phyloP scores from a whole-genome alignment of 2,888 invertebrate genomes.

The Lysandra bellargus region DNA sequence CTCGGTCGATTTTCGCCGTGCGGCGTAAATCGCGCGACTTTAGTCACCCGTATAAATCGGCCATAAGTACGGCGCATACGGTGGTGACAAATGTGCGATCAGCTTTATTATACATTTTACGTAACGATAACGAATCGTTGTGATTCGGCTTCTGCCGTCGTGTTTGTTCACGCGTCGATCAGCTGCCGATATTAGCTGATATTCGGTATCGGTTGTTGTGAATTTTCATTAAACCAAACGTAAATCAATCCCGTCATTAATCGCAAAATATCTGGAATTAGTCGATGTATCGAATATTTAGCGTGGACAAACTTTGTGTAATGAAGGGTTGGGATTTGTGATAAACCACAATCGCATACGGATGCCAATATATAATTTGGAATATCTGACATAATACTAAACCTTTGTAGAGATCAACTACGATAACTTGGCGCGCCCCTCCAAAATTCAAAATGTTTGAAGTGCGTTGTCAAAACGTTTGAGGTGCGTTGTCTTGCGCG shows the following conservation, averaged over 20 bases:
- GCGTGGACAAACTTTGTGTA: slow-evolving; percentile 16
- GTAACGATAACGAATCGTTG: neutral
- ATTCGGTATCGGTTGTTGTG: slow-evolving; percentile 30
- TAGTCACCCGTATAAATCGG: too few species aligned
- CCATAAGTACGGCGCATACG: too few species aligned
- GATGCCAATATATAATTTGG: neutral
- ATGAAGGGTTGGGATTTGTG: neutral
- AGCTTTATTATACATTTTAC: neutral
- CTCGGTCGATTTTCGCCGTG: neutral
- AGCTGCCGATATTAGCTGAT: slow-evolving; percentile 17
- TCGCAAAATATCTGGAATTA: slow-evolving; percentile 34
- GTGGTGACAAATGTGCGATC: too few species aligned
- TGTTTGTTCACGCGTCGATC: slow-evolving; percentile 31
- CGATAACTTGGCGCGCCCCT: too few species aligned
- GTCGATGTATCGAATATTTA: slow-evolving; percentile 31
- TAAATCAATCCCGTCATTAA: slow-evolving; percentile 33
- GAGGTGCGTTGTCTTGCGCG: too few species aligned
- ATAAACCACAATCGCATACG: neutral
- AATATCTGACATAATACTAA: neutral
- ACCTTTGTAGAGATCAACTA: neutral
- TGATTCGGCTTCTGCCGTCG: slow-evolving; percentile 26
- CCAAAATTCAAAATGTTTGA: too few species aligned
- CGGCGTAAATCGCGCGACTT: neutral
- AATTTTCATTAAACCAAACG: slow-evolving; percentile 34
- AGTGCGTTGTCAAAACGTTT: too few species aligned